Conservation (phyloP, 2,113 vertebrate species). For the Felis catus region F.catus_Fca126_mat1.0 CM031415.1:155162501-155163000, state of each 20-base stretch:
- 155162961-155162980: neutral
- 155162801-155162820: too few relatives aligned
- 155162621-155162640: neutral
- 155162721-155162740: too few relatives aligned
- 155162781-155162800: too few relatives aligned
- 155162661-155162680: neutral
- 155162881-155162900: too few relatives aligned
- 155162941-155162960: neutral
- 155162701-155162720: too few relatives aligned
- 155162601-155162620: neutral
- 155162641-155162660: constrained; percentile 8
- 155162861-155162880: too few relatives aligned
- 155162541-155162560: neutral
- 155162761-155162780: too few relatives aligned
- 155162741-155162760: too few relatives aligned
- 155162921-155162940: neutral
- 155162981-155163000: neutral
- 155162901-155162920: neutral
- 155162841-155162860: too few relatives aligned
- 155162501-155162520: neutral
- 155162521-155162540: neutral
- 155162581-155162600: constrained; percentile 6
- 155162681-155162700: neutral
- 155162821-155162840: too few relatives aligned
- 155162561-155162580: neutral